Percentiles rank a stretch among this genome's conserved stretches.
Conservation (phyloP, 2,797 vertebrate species). For the Macropus fuliginosus region DNA sequence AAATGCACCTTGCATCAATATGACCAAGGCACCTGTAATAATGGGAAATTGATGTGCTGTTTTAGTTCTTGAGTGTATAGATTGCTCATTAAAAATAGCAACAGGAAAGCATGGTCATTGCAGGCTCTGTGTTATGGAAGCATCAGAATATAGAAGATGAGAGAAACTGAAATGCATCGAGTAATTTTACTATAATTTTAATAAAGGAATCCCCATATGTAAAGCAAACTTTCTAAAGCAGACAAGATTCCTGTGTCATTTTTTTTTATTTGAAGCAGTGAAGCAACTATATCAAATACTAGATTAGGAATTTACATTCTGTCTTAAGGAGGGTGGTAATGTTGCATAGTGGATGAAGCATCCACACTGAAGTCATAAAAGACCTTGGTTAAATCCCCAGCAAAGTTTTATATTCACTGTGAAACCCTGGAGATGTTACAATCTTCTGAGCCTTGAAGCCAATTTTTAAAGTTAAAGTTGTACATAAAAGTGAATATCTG, state of each 20-base stretch:
- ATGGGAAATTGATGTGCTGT: too few relatives aligned
- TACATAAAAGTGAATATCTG: too few relatives aligned
- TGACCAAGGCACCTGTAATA: too few relatives aligned
- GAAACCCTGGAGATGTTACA: too few relatives aligned
- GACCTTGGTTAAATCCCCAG: neutral
- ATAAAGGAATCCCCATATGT: neutral
- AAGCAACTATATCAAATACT: neutral
- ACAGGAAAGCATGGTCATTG: neutral
- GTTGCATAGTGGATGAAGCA: neutral
- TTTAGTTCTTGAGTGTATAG: too few relatives aligned
- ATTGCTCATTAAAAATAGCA: neutral
- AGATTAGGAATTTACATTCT: neutral
- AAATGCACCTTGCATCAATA: too few relatives aligned
- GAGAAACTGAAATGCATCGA: neutral
- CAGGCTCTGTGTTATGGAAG: neutral
- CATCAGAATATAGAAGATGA: neutral
- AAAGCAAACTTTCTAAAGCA: neutral
- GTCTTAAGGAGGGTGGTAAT: neutral
- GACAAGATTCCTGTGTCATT: neutral
- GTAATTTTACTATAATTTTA: neutral
- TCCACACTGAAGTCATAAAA: neutral
- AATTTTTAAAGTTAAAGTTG: too few relatives aligned
- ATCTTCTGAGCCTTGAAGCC: too few relatives aligned
- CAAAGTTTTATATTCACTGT: neutral
- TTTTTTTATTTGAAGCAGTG: neutral